A percentile compares a stretch with the other conserved stretches of the same genome.
Conservation (phyloP, 2,113 vertebrate genomes). For the Chionomys nivalis region DNA sequence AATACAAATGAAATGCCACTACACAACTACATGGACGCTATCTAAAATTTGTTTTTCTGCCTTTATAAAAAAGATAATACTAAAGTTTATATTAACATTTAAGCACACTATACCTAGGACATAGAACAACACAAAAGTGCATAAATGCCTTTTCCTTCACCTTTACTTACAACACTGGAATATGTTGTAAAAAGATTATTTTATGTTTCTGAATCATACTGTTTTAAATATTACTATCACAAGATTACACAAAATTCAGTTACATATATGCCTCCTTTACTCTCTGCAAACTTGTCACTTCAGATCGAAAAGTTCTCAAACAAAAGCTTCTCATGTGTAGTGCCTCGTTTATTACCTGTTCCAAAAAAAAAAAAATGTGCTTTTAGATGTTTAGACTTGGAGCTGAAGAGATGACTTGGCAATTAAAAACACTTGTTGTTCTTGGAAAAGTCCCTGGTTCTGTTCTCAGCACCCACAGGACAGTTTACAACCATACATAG, state of each 20-base stretch:
- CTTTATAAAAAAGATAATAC: constrained; percentile 1
- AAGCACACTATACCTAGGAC: background rate
- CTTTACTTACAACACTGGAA: background rate
- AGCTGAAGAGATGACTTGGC: background rate
- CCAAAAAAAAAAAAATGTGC: constrained; percentile 8
- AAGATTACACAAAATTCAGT: background rate
- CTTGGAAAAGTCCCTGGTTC: background rate
- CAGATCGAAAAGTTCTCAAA: background rate
- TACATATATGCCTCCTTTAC: background rate
- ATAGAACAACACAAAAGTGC: background rate
- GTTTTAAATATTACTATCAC: background rate
- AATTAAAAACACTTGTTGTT: background rate
- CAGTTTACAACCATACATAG: background rate
- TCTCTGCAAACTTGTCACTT: background rate
- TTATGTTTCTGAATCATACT: background rate
- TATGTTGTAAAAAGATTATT: background rate
- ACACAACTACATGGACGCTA: background rate
- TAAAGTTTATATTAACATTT: background rate
- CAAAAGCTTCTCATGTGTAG: background rate
- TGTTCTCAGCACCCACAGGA: background rate
- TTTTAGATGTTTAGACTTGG: background rate
- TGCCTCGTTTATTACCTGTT: background rate
- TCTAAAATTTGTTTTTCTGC: background rate
- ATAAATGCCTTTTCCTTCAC: background rate
- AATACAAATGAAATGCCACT: too few relatives aligned